A percentile compares a stretch with the other conserved stretches of the same genome.
Conservation (phyloP, 2,888 invertebrate species). For the Listrodromus nycthemerus region DNA sequence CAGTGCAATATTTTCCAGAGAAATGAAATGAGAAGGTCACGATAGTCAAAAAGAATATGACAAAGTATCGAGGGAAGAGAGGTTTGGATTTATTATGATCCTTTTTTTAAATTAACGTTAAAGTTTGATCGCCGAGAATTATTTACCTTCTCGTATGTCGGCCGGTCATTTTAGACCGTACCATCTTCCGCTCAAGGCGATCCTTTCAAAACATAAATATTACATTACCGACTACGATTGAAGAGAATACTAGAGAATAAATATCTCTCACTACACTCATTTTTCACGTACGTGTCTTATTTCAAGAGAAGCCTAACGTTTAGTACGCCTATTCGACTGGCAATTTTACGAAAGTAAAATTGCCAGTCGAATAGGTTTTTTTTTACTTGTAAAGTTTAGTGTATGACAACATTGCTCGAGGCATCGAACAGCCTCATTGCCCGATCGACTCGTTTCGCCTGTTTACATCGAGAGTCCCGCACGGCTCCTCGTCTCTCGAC, state of each 20-base stretch:
- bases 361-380: neutral
- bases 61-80: too few species aligned
- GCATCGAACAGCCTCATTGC: neutral
- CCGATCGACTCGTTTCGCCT: conserved; percentile 2
- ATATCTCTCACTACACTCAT: neutral
- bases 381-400: neutral
- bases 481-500: neutral
- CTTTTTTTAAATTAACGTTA: neutral
- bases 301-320: neutral
- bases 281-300: neutral
- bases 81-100: too few species aligned
- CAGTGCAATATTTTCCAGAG: neutral
- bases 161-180: neutral
- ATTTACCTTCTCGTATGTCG: neutral
- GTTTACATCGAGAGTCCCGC: neutral
- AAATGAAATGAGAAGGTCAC: too few species aligned
- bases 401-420: conserved; percentile 3
- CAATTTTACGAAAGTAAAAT: neutral
- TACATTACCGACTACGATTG: neutral
- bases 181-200: neutral
- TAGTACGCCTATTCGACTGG: neutral
- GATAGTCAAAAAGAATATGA: too few species aligned
- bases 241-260: neutral
- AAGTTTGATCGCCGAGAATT: neutral
- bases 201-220: neutral